Conservation (phyloP, 2,113 vertebrate genomes). For the Hyperopisus bebe region DNA sequence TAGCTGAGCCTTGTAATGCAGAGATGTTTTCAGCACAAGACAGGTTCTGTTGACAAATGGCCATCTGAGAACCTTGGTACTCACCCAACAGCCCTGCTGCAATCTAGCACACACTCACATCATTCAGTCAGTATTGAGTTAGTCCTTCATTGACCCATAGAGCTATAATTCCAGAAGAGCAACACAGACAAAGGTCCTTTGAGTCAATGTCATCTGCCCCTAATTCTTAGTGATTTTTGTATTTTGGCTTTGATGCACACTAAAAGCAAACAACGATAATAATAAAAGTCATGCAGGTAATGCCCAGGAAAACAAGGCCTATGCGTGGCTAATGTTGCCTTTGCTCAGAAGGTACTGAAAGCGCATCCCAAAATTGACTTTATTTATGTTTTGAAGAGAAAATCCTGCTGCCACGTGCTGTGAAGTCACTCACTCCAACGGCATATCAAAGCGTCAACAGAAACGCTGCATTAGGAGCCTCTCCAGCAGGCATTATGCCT, state of each 20-base stretch:
- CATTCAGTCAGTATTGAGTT: constrained; percentile 6
- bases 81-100: not conserved
- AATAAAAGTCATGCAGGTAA: not conserved
- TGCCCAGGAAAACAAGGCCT: not conserved
- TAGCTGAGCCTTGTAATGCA: not conserved
- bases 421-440: not conserved
- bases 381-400: not conserved
- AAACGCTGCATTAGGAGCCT: not conserved
- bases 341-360: not conserved
- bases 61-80: not conserved
- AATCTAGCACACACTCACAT: not conserved
- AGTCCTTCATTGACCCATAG: constrained; percentile 1
- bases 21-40: not conserved
- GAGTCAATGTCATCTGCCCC: not conserved
- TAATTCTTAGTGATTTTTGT: not conserved
- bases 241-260: not conserved
- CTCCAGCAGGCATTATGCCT: constrained; percentile 59
- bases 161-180: not conserved
- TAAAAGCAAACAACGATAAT: not conserved
- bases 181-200: constrained; percentile 2
- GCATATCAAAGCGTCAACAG: not conserved
- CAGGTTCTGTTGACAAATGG: not conserved
- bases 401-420: not conserved
- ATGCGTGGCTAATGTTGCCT: not conserved
- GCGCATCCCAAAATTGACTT: not conserved